Percentiles rank a stretch among this genome's conserved stretches.
These are phyloP conservation scores for Rotaria sp. DNA, from an alignment of 2,888 invertebrate species.

Conservation along the genomic window DNA sequence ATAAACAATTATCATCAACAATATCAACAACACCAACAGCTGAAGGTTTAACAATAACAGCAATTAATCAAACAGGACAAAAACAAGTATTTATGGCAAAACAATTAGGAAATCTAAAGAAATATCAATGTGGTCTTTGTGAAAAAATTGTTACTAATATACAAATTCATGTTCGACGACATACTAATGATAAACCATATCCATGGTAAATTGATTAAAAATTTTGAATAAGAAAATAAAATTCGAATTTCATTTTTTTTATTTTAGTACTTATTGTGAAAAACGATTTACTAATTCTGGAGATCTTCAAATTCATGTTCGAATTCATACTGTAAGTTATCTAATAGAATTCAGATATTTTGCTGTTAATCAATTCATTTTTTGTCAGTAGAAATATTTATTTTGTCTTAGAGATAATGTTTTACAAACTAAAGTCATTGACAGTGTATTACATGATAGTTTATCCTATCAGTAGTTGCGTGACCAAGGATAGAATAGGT, in stretches of 20 bases:
- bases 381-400: no score
- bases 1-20: conserved; percentile 3
- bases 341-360: no score
- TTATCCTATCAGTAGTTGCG: no score
- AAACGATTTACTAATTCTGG: conserved; percentile 29
- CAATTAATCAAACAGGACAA: conserved; percentile 30
- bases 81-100: conserved; percentile 23
- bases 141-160: conserved; percentile 27
- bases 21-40: conserved; percentile 20
- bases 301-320: conserved; percentile 27
- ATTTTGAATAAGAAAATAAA: background rate
- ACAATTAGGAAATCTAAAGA: conserved; percentile 30
- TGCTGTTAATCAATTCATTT: no score
- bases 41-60: conserved; percentile 26
- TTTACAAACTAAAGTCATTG: no score
- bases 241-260: background rate
- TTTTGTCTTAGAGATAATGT: no score
- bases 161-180: conserved; percentile 28
- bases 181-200: conserved; percentile 32
- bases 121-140: conserved; percentile 26
- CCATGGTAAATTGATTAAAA: background rate
- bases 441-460: no score
- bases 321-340: conserved; percentile 15
- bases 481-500: no score
- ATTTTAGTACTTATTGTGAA: conserved; percentile 12